Conservation (phyloP, 2,888 invertebrate species). For the Plebejus melissa region DNA sequence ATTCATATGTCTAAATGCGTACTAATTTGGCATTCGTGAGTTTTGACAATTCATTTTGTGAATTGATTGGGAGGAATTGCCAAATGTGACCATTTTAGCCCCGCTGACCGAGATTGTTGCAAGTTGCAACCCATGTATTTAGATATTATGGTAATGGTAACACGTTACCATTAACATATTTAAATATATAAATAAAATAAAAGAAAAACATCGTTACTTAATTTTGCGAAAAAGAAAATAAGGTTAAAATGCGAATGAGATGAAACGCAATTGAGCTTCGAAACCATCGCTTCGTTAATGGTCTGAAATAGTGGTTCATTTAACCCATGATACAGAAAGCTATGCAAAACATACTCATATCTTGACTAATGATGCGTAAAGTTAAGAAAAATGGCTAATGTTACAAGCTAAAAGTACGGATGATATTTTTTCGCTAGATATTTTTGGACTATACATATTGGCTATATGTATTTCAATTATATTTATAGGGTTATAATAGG, state of each 20-base stretch:
- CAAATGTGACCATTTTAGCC: too few species aligned
- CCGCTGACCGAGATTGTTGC: too few species aligned
- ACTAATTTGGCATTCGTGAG: too few species aligned
- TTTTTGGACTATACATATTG: not conserved
- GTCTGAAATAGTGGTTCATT: constrained; percentile 61
- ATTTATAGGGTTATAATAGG: too few species aligned
- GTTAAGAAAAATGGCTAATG: constrained; percentile 24
- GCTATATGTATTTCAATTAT: too few species aligned
- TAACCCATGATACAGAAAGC: constrained; percentile 50
- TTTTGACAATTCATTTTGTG: too few species aligned
- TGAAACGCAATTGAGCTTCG: constrained; percentile 58
- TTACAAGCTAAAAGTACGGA: not conserved
- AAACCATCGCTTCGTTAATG: constrained; percentile 68
- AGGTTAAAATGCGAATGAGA: constrained; percentile 40
- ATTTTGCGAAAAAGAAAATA: constrained; percentile 5
- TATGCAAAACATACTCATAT: constrained; percentile 50
- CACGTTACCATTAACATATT: too few species aligned
- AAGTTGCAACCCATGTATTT: too few species aligned
- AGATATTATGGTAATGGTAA: too few species aligned
- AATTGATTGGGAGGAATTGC: too few species aligned
- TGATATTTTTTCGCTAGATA: not conserved
- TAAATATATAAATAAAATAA: not conserved
- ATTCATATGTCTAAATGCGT: too few species aligned
- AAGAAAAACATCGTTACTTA: not conserved
- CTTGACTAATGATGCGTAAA: constrained; percentile 57